A percentile compares a stretch with the other conserved stretches of the same genome.
Evolutionary conservation across 2,113 vertebrate species (phyloP).

Genomic region (Etheostoma cragini): DNA sequence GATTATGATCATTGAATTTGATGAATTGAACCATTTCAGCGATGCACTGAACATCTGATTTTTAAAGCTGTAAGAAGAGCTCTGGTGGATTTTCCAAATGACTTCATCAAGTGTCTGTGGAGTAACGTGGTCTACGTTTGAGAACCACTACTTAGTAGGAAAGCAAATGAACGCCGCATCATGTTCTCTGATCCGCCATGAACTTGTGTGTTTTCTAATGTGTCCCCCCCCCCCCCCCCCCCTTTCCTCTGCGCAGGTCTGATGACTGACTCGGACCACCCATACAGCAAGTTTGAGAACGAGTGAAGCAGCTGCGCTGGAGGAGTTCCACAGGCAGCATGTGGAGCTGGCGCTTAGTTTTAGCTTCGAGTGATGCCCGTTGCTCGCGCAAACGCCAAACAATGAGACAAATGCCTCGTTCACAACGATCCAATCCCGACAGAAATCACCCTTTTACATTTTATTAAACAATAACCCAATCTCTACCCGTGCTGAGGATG

Average conservation of each 20-base stretch:
- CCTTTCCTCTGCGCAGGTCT: conserved; percentile 82
- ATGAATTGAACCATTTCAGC: background rate
- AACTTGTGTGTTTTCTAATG: conserved; percentile 18
- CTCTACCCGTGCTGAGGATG: background rate
- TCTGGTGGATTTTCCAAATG: background rate
- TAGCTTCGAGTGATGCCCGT: conserved; percentile 7
- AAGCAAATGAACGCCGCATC: background rate
- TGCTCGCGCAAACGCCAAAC: background rate
- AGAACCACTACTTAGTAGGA: background rate
- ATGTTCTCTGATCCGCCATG: background rate
- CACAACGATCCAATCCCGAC: background rate
- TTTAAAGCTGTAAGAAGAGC: background rate
- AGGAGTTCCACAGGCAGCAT: background rate
- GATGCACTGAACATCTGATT: background rate
- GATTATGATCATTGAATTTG: background rate
- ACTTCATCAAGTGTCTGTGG: background rate
- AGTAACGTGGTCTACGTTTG: background rate
- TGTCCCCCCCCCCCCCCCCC: conserved; percentile 4
- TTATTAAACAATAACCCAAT: background rate
- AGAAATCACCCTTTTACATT: background rate
- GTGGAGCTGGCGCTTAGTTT: conserved; percentile 6
- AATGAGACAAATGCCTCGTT: background rate
- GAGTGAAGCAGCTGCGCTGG: conserved; percentile 77
- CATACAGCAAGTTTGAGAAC: conserved; percentile 92
- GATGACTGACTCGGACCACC: conserved; percentile 88